phyloP scores from a whole-genome alignment of 2,113 vertebrate species.

The Oriolus oriolus region DNA sequence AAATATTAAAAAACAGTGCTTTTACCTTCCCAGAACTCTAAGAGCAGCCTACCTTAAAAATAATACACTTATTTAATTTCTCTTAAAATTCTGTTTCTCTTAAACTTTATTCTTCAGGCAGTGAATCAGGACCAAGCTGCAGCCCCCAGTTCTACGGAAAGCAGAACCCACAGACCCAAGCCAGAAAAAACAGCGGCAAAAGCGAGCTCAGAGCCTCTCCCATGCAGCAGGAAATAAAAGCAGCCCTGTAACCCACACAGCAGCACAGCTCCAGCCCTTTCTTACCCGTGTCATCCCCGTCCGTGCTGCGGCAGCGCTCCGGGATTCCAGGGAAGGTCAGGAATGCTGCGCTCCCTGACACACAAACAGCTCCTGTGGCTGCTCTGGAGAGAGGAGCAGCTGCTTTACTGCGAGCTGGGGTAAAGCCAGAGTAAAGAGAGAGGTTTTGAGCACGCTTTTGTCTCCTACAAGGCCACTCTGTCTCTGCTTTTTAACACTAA shows the following conservation, averaged over 20 bases:
- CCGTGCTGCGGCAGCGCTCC: neutral
- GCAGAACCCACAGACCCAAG: neutral
- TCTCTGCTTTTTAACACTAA: neutral
- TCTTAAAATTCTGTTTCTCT: neutral
- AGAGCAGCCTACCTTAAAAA: neutral
- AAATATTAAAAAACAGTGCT: neutral
- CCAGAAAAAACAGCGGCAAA: neutral
- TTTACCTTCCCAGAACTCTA: neutral
- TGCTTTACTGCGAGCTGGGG: neutral
- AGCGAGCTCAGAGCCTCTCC: neutral
- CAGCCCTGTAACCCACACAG: neutral
- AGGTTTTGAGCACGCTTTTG: neutral
- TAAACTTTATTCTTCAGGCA: neutral
- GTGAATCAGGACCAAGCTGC: neutral
- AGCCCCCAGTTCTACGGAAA: fast-evolving
- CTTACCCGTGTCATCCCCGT: neutral
- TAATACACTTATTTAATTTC: neutral
- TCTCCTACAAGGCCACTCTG: neutral
- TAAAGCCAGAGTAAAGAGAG: neutral
- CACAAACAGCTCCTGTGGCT: too few species aligned
- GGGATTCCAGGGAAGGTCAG: neutral
- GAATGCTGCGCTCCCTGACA: too few species aligned
- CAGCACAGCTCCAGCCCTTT: neutral
- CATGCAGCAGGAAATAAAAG: neutral
- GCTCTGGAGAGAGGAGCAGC: neutral